These are phyloP conservation scores for Ariopsis seemanni DNA, from an alignment of 2,113 vertebrate species.

Conservation along the genomic window DNA sequence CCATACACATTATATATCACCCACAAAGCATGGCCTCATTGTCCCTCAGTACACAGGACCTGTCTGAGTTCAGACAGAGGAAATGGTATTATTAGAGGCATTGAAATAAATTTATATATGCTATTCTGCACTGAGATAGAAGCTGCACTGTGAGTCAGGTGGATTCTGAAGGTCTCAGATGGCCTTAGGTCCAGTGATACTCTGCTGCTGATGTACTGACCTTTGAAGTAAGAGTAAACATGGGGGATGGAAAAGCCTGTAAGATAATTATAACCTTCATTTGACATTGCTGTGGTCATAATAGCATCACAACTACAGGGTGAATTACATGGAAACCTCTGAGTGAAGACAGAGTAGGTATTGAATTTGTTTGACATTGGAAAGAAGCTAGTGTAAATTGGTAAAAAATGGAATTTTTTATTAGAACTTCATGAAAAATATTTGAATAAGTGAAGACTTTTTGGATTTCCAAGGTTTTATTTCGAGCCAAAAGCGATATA, in stretches of 20 bases:
- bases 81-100: slow-evolving; percentile 7
- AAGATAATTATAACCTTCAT: slow-evolving; percentile 13
- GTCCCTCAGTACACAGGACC: background rate
- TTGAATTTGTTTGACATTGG: too few species aligned
- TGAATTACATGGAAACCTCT: background rate
- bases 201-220: slow-evolving; percentile 9
- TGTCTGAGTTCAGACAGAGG: background rate
- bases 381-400: background rate
- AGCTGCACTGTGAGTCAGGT: background rate
- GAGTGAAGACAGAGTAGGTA: background rate
- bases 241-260: background rate
- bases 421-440: background rate
- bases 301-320: background rate
- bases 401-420: background rate
- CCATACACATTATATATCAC: slow-evolving; percentile 35
- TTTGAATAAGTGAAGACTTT: background rate
- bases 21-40: slow-evolving; percentile 24
- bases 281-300: background rate
- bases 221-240: slow-evolving; percentile 38
- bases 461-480: background rate
- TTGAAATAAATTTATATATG: slow-evolving; percentile 4
- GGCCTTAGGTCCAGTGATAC: slow-evolving; percentile 26
- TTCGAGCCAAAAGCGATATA: background rate
- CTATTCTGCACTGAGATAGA: background rate
- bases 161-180: slow-evolving; percentile 28